Percentiles rank a stretch among this genome's conserved stretches.
Evolutionary conservation across 92 coral and sea anemone genomes (phyloP).

Genomic region (Anthopleura xanthogrammica): DNA sequence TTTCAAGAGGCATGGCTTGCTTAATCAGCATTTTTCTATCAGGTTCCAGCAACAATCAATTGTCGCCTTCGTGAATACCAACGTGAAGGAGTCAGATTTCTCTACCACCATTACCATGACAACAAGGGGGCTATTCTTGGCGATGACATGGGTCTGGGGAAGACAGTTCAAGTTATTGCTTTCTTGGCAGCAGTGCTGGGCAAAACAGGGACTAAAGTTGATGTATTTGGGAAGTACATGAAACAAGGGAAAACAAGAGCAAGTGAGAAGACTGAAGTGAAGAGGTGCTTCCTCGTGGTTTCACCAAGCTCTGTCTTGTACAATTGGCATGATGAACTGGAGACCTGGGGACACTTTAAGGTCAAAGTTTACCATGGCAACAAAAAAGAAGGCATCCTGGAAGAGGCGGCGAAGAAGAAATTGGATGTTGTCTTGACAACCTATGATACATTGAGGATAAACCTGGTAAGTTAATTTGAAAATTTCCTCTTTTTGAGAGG

Average conservation of each 20-base stretch:
- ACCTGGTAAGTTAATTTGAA: slow-evolving; percentile 57
- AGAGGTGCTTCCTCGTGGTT: slow-evolving; percentile 76
- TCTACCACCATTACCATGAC: slow-evolving; percentile 66
- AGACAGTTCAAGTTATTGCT: slow-evolving; percentile 95
- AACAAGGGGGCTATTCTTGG: slow-evolving; percentile 87
- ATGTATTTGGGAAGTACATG: slow-evolving; percentile 76
- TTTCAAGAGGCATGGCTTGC: not conserved
- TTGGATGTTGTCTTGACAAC: slow-evolving; percentile 92
- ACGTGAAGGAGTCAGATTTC: slow-evolving; percentile 80
- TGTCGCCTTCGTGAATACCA: slow-evolving; percentile 91
- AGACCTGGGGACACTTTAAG: slow-evolving; percentile 94
- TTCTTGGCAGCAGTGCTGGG: slow-evolving; percentile 87
- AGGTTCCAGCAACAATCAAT: slow-evolving; percentile 92
- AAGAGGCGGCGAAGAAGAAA: slow-evolving; percentile 66
- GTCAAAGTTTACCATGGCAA: slow-evolving; percentile 77
- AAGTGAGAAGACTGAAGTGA: not conserved
- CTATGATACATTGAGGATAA: slow-evolving; percentile 83
- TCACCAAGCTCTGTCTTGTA: slow-evolving; percentile 86
- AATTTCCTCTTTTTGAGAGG: not conserved
- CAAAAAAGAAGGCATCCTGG: slow-evolving; percentile 70
- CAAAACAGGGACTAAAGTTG: slow-evolving; percentile 91
- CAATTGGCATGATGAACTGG: slow-evolving; percentile 94
- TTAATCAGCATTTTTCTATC: not conserved
- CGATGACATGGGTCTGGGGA: slow-evolving; percentile 98
- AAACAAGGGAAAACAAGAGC: slow-evolving; percentile 21